Percentiles rank a stretch among this genome's conserved stretches.
Conservation (phyloP, 2,888 invertebrate species). For the Seira sanloemensis region DNA sequence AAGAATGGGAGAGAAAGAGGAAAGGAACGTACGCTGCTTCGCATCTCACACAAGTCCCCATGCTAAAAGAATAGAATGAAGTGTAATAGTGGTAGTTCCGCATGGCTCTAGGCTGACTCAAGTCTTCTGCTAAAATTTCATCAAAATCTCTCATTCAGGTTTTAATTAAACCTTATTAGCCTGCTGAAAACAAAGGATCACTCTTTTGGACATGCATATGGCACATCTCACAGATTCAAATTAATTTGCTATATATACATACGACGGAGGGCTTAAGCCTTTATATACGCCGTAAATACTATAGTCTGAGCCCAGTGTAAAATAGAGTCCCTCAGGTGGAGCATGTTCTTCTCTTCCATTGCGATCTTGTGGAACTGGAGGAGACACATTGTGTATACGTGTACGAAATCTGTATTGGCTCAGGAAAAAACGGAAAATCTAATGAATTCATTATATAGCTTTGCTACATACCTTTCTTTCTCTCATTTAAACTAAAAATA, state of each 20-base stretch:
- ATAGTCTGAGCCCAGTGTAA: background rate
- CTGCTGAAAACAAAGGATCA: constrained; percentile 60
- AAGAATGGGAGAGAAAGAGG: background rate
- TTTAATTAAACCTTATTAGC: constrained; percentile 66
- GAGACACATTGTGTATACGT: background rate
- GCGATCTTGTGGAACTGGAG: background rate
- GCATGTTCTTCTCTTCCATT: constrained; percentile 35
- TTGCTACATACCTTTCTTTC: constrained; percentile 21
- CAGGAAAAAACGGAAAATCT: background rate
- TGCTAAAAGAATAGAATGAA: constrained; percentile 34
- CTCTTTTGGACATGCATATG: constrained; percentile 60
- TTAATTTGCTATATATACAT: constrained; percentile 43
- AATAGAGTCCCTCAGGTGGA: constrained; percentile 55
- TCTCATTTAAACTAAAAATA: constrained; percentile 29
- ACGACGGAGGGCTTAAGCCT: background rate
- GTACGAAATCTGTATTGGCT: background rate
- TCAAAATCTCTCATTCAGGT: constrained; percentile 65
- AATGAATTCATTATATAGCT: constrained; percentile 28
- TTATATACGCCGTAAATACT: background rate
- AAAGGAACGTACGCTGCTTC: background rate
- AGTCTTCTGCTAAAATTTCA: constrained; percentile 63
- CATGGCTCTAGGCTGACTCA: constrained; percentile 62
- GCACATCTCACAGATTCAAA: constrained; percentile 65
- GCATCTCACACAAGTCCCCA: background rate
- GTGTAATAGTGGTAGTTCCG: constrained; percentile 42